Conservation (phyloP, 1,140 invertebrate genomes). For the Hylaeus anthracinus region DNA sequence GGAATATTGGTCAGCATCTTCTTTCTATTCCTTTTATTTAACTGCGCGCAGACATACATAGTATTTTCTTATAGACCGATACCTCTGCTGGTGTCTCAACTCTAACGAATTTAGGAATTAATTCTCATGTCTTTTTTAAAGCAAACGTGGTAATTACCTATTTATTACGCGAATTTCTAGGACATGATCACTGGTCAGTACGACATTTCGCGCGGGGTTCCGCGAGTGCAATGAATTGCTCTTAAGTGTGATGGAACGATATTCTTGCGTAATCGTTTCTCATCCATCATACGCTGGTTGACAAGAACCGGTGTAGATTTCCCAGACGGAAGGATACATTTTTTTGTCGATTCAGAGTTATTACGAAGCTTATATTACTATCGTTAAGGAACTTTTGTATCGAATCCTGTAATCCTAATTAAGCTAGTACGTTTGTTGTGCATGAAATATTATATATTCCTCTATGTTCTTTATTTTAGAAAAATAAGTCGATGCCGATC, state of each 20-base stretch:
- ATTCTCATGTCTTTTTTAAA: not conserved
- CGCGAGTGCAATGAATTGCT: slow-evolving; percentile 51
- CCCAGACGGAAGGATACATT: slow-evolving; percentile 56
- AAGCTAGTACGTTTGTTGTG: no score
- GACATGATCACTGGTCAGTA: no score
- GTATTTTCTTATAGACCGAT: no score
- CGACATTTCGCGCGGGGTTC: slow-evolving; percentile 22
- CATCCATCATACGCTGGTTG: slow-evolving; percentile 58
- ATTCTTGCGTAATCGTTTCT: slow-evolving; percentile 59
- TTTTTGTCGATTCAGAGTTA: slow-evolving; percentile 19
- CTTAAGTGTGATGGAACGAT: slow-evolving; percentile 64
- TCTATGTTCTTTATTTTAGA: no score
- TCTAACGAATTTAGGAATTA: not conserved
- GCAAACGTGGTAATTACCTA: not conserved
- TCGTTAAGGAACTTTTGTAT: no score
- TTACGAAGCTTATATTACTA: not conserved
- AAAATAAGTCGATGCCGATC: no score
- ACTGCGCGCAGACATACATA: not conserved
- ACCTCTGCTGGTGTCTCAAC: no score
- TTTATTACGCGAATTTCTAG: not conserved
- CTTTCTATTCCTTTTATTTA: not conserved
- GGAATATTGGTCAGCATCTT: not conserved
- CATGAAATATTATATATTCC: no score
- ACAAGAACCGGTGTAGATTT: slow-evolving; percentile 60
- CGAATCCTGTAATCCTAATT: no score